Base-by-base conservation (phyloP, 2,113 vertebrate species). In the Vulpes lagopus region DNA sequence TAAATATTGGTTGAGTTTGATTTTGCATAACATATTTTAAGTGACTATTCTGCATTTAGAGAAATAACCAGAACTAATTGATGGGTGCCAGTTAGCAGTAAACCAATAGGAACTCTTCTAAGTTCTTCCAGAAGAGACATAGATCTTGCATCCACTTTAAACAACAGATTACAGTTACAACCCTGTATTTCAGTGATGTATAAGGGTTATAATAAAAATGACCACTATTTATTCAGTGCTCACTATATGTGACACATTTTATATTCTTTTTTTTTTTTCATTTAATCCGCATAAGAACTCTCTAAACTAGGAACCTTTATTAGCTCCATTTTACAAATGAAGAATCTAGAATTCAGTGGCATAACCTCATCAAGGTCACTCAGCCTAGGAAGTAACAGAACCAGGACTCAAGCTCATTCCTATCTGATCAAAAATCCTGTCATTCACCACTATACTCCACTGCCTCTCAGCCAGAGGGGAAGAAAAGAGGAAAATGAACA, bases 1-100 rank as follows among this genome's bases (percentile, higher is more conserved):
- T 59, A 67, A 91, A 90, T 90, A 86, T 8, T 83, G 59, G 67
- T 32, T 92, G 35, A 30, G 67, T 92, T 82, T 94, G 71, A 86
- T 82, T 93, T 81, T 97, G 67, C 43, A 35, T 49, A 82, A 80
- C 2, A 16, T 64, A 93, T 93, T 89, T 94, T 62, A 93, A 93
- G 57, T 83, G 81, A 93, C 22, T 84, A 22, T 92, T 55, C n/a
- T 95, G 19, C 91, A 76, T 74, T 94, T 89, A 67, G 25, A 95
- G n/a, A n/a, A 92, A 74, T 96, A 96, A 92, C n/a, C 78, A 74
- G 49, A 79, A 89, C 30, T 88, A 89, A 96, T 10, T 74, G 22
- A 60, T 55, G 25, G 60, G 14, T 23, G 32, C 62, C n/a, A n/a
- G 49, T 64, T 35, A 38, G 62, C 85, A 93, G 74, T 78, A 49